phyloP scores from a whole-genome alignment of 2,797 vertebrate genomes.

The Ciconia nigra region DNA sequence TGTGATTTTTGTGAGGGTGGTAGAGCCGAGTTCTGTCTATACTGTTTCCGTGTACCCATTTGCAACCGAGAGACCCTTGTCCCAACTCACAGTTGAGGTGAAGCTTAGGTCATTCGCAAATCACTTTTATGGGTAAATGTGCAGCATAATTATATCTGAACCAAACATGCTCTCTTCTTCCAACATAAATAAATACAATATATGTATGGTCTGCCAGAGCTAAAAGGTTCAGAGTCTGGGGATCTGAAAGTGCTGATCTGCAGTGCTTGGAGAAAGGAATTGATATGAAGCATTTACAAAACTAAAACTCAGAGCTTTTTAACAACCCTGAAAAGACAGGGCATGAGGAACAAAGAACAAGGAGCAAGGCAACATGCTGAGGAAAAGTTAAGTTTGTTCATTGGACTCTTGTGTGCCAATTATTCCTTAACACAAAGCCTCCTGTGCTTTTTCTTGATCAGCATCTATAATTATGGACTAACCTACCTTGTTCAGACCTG shows the following conservation, averaged over 20 bases:
- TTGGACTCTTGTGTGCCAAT: neutral
- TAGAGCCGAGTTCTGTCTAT: neutral
- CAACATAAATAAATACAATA: neutral
- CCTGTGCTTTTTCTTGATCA: slow-evolving; percentile 20
- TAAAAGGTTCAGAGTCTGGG: neutral
- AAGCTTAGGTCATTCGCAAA: neutral
- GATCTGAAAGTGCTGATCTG: slow-evolving; percentile 14
- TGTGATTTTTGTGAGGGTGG: neutral
- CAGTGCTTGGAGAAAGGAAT: neutral
- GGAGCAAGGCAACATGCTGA: neutral
- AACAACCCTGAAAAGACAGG: neutral
- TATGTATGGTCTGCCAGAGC: neutral
- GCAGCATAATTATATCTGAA: neutral
- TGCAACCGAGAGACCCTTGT: neutral
- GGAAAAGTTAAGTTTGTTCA: neutral
- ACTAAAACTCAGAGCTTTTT: neutral
- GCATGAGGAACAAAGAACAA: neutral
- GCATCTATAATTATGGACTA: slow-evolving; percentile 28
- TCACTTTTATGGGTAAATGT: neutral
- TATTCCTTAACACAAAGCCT: slow-evolving; percentile 57
- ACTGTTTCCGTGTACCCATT: neutral
- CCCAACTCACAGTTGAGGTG: neutral
- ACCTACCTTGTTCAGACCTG: neutral
- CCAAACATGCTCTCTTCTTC: neutral
- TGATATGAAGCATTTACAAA: neutral